Evolutionary conservation across 2,888 invertebrate genomes (phyloP).

Genomic region (Drosophila percnosoma): DNA sequence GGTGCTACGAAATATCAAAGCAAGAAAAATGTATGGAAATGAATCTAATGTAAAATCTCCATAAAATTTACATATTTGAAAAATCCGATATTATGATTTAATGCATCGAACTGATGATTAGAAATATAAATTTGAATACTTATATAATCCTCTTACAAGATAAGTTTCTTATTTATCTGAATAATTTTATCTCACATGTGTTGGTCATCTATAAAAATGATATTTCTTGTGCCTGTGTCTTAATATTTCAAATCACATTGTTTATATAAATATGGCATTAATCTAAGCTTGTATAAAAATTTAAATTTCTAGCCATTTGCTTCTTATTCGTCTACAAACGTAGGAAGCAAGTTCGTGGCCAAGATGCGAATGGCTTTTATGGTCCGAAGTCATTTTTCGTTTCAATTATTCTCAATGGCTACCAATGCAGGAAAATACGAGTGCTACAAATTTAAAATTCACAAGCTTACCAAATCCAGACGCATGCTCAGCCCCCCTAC

Average conservation of each 20-base stretch:
- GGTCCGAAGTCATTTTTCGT: conserved; percentile 75
- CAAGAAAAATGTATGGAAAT: background rate
- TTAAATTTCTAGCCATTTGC: background rate
- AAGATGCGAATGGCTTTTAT: conserved; percentile 54
- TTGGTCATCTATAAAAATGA: accelerated
- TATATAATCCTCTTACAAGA: background rate
- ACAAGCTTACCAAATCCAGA: conserved; percentile 48
- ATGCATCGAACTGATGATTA: background rate
- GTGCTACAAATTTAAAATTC: conserved; percentile 68
- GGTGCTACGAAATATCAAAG: background rate
- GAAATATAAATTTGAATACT: background rate
- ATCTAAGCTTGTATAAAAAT: background rate
- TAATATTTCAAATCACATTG: background rate
- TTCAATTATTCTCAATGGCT: conserved; percentile 79
- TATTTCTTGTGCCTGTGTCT: background rate
- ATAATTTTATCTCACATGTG: accelerated
- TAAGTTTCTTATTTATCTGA: background rate
- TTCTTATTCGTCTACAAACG: background rate
- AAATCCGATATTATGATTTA: background rate
- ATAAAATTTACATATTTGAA: background rate
- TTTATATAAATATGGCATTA: background rate
- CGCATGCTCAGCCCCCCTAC: conserved; percentile 8
- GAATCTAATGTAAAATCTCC: background rate
- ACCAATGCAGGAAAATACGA: conserved; percentile 30
- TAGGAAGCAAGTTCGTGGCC: background rate